phyloP scores from a whole-genome alignment of 2,888 invertebrate species.

The Rhingia campestris region DNA sequence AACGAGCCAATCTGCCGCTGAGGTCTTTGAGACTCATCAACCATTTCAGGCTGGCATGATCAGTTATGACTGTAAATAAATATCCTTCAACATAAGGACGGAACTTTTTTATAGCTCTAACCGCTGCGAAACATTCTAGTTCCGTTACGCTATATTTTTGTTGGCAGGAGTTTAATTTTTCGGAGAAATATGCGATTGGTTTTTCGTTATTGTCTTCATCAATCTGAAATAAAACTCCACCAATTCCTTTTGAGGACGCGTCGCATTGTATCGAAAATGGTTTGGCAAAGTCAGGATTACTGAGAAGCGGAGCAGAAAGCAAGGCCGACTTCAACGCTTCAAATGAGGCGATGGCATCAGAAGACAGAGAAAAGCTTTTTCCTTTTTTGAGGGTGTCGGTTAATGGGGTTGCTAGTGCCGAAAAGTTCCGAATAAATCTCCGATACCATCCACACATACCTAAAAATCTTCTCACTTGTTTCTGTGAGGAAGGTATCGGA shows the following conservation, averaged over 20 bases:
- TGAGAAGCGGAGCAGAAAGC: constrained; percentile 27
- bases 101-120: constrained; percentile 54
- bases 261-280: constrained; percentile 63
- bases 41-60: constrained; percentile 76
- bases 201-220: constrained; percentile 8
- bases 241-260: constrained; percentile 47
- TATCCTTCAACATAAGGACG: constrained; percentile 59
- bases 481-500: constrained; percentile 25
- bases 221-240: constrained; percentile 41
- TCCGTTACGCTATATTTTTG: constrained; percentile 48
- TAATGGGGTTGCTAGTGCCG: constrained; percentile 16
- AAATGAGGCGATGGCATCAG: constrained; percentile 2
- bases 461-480: constrained; percentile 72
- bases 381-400: constrained; percentile 39
- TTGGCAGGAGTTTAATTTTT: constrained; percentile 56
- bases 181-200: constrained; percentile 39
- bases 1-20: constrained; percentile 76
- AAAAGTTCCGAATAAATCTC: constrained; percentile 33
- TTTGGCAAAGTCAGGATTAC: constrained; percentile 48
- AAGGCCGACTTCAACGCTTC: not conserved
- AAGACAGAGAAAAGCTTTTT: constrained; percentile 14
- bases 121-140: constrained; percentile 55
- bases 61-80: constrained; percentile 71
- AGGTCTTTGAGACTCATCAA: constrained; percentile 75
- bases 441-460: too few species aligned